phyloP scores from a whole-genome alignment of 2,113 vertebrate genomes.

The Tetraodon nigroviridis region DNA sequence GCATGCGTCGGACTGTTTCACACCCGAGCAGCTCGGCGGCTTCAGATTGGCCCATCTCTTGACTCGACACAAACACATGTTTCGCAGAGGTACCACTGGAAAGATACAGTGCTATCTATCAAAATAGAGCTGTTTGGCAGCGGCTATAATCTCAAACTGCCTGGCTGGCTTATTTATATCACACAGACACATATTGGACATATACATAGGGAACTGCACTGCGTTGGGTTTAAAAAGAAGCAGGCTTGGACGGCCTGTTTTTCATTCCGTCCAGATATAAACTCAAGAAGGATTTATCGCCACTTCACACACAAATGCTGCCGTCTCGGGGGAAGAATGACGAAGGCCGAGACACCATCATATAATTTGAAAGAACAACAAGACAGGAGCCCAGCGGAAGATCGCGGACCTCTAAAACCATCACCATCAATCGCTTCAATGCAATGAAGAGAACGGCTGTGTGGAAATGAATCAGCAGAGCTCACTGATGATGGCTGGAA shows the following conservation, averaged over 20 bases:
- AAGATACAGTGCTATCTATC: slow-evolving; percentile 55
- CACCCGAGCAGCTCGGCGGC: slow-evolving; percentile 48
- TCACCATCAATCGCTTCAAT: slow-evolving; percentile 37
- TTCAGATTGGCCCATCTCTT: slow-evolving; percentile 49
- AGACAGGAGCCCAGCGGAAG: slow-evolving; percentile 3
- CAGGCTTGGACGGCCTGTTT: slow-evolving; percentile 10
- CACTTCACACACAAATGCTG: slow-evolving; percentile 34
- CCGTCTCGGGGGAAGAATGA: slow-evolving; percentile 37
- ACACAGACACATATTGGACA: slow-evolving; percentile 5
- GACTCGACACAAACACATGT: slow-evolving; percentile 66
- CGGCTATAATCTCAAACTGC: slow-evolving; percentile 40
- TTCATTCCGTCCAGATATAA: slow-evolving; percentile 40
- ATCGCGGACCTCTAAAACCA: neutral
- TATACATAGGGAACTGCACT: slow-evolving; percentile 9
- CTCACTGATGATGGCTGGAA: slow-evolving; percentile 33
- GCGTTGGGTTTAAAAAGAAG: slow-evolving; percentile 28
- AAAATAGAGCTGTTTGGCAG: slow-evolving; percentile 46
- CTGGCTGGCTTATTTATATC: slow-evolving; percentile 36
- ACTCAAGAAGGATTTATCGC: slow-evolving; percentile 49
- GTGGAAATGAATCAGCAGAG: slow-evolving; percentile 54
- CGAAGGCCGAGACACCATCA: slow-evolving; percentile 22
- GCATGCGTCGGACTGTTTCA: slow-evolving; percentile 55
- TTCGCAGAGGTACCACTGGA: slow-evolving; percentile 46
- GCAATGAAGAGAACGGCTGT: slow-evolving; percentile 36
- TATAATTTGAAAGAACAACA: slow-evolving; percentile 55